Percentiles rank a stretch among this genome's conserved stretches.
Evolutionary conservation across 2,113 vertebrate genomes (phyloP).

Genomic region (Gymnogyps californianus): DNA sequence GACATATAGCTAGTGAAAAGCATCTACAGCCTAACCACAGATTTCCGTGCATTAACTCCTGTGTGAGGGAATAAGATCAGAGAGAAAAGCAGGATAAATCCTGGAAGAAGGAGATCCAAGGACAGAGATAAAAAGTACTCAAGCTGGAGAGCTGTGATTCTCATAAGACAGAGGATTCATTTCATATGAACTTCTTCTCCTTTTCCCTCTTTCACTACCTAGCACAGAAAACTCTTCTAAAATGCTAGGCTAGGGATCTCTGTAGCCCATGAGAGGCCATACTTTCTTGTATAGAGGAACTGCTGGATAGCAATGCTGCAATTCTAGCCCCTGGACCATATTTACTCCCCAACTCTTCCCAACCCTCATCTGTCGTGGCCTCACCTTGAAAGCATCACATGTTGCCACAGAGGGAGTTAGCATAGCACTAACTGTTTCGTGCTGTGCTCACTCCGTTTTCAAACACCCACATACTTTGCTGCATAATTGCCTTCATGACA

Average conservation of each 20-base stretch:
- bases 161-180: not conserved
- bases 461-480: not conserved
- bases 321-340: not conserved
- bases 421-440: rapidly evolving
- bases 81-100: not conserved
- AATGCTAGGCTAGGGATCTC: not conserved
- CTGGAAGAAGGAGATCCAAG: not conserved
- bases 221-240: not conserved
- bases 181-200: not conserved
- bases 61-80: not conserved
- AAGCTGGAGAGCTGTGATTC: not conserved
- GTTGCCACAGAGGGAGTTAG: not conserved
- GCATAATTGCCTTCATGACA: not conserved
- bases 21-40: not conserved
- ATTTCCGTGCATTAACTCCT: not conserved
- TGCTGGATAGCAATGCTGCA: not conserved
- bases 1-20: not conserved
- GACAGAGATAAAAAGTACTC: not conserved
- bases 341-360: not conserved
- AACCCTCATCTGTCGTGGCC: not conserved
- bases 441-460: rapidly evolving
- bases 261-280: not conserved
- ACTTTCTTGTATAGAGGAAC: not conserved
- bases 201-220: not conserved
- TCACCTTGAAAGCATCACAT: not conserved